A percentile compares a stretch with the other conserved stretches of the same genome.
phyloP scores from a whole-genome alignment of 2,113 vertebrate species.

The Percopsis transmontana region DNA sequence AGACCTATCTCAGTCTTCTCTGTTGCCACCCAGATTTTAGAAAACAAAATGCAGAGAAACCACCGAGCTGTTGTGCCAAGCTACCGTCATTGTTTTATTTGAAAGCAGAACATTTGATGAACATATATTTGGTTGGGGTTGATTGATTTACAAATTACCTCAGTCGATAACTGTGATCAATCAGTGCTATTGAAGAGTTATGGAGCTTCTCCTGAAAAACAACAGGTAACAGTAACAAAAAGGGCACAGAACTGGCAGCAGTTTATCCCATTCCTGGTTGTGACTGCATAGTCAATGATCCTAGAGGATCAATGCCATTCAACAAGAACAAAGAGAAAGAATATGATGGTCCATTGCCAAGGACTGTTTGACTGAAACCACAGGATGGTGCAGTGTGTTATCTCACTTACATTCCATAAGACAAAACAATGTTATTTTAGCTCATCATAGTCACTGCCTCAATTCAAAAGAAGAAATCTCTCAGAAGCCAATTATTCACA shows the following conservation, averaged over 20 bases:
- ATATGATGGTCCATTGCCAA: conserved; percentile 65
- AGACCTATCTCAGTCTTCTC: not conserved
- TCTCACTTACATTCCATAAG: conserved; percentile 42
- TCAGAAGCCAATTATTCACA: conserved; percentile 48
- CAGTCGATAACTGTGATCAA: not conserved
- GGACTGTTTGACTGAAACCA: conserved; percentile 22
- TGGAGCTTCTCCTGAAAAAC: conserved; percentile 10
- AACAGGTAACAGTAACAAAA: conserved; percentile 3
- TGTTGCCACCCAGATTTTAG: conserved; percentile 26
- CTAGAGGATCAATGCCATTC: conserved; percentile 57
- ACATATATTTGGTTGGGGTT: not conserved
- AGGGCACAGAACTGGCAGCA: conserved; percentile 32
- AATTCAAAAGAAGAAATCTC: conserved; percentile 31
- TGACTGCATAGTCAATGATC: conserved; percentile 24
- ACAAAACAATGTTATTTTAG: conserved; percentile 48
- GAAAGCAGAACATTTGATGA: not conserved
- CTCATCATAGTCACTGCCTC: conserved; percentile 14
- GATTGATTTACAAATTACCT: conserved; percentile 22
- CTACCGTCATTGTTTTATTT: not conserved
- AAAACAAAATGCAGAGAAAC: not conserved
- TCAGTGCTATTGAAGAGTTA: conserved; percentile 9
- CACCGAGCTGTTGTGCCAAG: not conserved
- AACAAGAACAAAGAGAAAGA: conserved; percentile 18
- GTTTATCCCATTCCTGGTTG: conserved; percentile 27
- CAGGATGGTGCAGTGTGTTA: conserved; percentile 42